Conservation (phyloP, 2,888 invertebrate genomes). For the Cantharis lateralis region DNA sequence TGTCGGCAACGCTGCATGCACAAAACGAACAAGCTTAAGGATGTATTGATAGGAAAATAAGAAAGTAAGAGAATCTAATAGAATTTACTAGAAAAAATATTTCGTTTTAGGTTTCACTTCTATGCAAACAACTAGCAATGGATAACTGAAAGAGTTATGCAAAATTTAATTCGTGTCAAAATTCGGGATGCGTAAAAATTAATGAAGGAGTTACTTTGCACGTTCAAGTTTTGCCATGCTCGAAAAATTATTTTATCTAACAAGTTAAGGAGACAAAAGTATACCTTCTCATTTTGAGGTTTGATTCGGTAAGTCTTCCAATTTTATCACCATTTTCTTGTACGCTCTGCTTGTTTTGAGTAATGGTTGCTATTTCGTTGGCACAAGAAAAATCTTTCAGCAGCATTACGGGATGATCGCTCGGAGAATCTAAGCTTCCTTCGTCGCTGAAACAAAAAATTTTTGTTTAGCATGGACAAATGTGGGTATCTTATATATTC, state of each 20-base stretch:
- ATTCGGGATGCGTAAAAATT: background rate
- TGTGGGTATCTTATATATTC: no score
- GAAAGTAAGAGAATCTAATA: slow-evolving; percentile 12
- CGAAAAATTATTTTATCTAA: background rate
- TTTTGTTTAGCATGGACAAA: background rate
- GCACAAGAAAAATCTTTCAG: slow-evolving; percentile 48
- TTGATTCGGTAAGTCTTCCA: slow-evolving; percentile 42
- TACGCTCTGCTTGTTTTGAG: slow-evolving; percentile 31
- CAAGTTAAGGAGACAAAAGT: slow-evolving; percentile 44
- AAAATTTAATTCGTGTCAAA: background rate
- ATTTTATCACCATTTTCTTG: slow-evolving; percentile 44
- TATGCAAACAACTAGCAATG: background rate
- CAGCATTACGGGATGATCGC: slow-evolving; percentile 53
- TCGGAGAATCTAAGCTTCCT: slow-evolving; percentile 55
- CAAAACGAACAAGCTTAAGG: slow-evolving; percentile 24
- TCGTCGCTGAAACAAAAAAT: slow-evolving; percentile 47
- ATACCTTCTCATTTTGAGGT: slow-evolving; percentile 54
- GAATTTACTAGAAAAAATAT: background rate
- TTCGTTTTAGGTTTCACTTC: background rate
- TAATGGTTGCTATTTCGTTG: slow-evolving; percentile 39
- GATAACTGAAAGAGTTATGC: background rate
- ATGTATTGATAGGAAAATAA: slow-evolving; percentile 10
- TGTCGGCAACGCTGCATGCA: slow-evolving; percentile 76
- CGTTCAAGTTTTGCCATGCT: background rate
- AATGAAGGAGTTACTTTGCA: background rate